Evolutionary conservation across 2,888 invertebrate species (phyloP).

Genomic region (Caenorhabditis drosophilae): DNA sequence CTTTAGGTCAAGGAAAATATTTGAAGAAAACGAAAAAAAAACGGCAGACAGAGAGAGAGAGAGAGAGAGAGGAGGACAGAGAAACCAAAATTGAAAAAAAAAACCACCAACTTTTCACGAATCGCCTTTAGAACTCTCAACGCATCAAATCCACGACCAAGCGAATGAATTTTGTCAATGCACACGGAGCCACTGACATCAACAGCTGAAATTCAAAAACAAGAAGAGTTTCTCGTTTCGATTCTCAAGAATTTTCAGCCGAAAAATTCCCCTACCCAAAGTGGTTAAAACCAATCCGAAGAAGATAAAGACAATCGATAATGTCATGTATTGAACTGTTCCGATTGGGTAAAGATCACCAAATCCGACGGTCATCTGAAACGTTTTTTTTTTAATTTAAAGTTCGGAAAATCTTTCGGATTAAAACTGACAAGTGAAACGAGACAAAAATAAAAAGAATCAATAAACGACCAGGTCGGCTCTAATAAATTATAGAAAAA

Average conservation of each 20-base stretch:
- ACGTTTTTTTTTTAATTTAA: background rate
- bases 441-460: slow-evolving; percentile 67
- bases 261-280: slow-evolving; percentile 25
- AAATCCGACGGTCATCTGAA: slow-evolving; percentile 66
- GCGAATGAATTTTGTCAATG: slow-evolving; percentile 56
- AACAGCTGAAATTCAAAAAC: slow-evolving; percentile 28
- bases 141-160: slow-evolving; percentile 53
- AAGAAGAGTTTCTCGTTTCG: too few relatives aligned
- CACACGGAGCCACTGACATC: slow-evolving; percentile 58
- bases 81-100: too few relatives aligned
- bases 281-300: slow-evolving; percentile 60
- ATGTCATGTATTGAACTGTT: slow-evolving; percentile 49
- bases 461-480: slow-evolving; percentile 60
- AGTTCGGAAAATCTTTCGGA: background rate
- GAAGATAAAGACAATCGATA: slow-evolving; percentile 66
- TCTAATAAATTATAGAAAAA: slow-evolving; percentile 54
- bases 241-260: too few relatives aligned
- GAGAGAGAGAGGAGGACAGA: slow-evolving; percentile 15
- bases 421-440: slow-evolving; percentile 58
- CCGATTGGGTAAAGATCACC: slow-evolving; percentile 63
- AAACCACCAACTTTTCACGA: slow-evolving; percentile 11
- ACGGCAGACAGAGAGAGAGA: slow-evolving; percentile 1
- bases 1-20: too few relatives aligned
- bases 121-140: slow-evolving; percentile 40
- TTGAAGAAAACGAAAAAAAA: slow-evolving; percentile 2